Percentiles rank a stretch among this genome's conserved stretches.
phyloP scores from a whole-genome alignment of 2,797 vertebrate genomes.

The Crypturellus tataupa region DNA sequence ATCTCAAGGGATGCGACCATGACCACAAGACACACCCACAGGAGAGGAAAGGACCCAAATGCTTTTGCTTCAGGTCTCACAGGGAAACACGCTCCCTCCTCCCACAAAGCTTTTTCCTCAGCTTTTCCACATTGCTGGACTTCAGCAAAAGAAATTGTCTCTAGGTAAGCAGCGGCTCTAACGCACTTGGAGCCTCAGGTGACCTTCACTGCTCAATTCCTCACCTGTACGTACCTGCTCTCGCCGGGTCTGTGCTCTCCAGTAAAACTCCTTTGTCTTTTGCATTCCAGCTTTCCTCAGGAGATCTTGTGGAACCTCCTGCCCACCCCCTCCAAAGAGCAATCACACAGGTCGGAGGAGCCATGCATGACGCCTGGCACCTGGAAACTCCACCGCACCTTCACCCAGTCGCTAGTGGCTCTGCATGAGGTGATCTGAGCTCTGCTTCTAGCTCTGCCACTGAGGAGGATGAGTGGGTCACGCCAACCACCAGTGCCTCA shows the following conservation, averaged over 20 bases:
- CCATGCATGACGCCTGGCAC: not conserved
- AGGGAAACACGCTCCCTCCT: not conserved
- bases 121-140: not conserved
- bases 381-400: not conserved
- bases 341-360: not conserved
- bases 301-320: too few relatives aligned
- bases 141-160: not conserved
- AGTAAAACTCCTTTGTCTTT: not conserved
- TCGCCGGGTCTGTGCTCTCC: too few relatives aligned
- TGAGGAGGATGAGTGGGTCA: not conserved
- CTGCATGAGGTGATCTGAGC: not conserved
- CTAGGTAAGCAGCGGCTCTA: not conserved
- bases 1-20: rapidly evolving
- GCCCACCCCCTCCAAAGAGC: too few relatives aligned
- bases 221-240: not conserved
- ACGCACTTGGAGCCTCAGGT: not conserved
- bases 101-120: rapidly evolving
- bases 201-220: not conserved
- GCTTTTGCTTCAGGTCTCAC: rapidly evolving
- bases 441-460: not conserved
- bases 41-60: not conserved
- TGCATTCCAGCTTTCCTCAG: not conserved
- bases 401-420: not conserved
- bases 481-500: not conserved
- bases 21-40: not conserved